phyloP scores from a whole-genome alignment of 2,113 vertebrate genomes.

The Myocastor coypus region DNA sequence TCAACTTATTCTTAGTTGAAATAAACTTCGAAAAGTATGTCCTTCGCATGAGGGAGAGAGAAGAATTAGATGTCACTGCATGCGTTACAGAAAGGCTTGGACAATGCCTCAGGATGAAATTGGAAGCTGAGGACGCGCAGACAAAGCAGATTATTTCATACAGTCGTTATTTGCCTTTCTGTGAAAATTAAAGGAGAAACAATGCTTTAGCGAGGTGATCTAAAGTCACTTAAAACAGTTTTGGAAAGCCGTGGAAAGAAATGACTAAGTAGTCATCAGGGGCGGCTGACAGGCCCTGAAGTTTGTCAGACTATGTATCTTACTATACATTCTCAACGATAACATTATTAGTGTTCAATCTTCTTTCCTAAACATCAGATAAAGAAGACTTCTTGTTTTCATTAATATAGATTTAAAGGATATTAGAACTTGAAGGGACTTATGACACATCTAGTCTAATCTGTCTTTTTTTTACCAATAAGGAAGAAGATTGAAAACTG shows the following conservation, averaged over 20 bases:
- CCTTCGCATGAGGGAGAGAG: background rate
- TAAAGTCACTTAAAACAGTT: background rate
- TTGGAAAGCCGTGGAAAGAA: background rate
- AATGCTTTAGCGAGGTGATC: background rate
- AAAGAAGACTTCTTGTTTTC: background rate
- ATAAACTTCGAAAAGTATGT: constrained; percentile 9
- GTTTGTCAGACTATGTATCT: background rate
- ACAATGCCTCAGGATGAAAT: background rate
- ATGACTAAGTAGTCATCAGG: background rate
- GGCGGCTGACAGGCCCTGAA: background rate
- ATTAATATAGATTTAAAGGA: constrained; percentile 36
- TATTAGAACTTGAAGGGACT: background rate
- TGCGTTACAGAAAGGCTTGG: background rate
- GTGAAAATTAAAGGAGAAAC: constrained; percentile 2
- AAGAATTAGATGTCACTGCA: background rate
- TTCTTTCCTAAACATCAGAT: background rate
- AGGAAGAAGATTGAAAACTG: background rate
- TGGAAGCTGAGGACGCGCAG: background rate
- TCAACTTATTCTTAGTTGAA: background rate
- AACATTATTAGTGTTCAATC: constrained; percentile 5
- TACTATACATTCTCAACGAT: background rate
- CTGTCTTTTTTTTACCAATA: background rate
- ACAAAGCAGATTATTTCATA: background rate
- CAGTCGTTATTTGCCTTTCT: background rate
- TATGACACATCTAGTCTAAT: background rate